Conservation (phyloP, 2,113 vertebrate genomes). For the Turdus rufiventris region DNA sequence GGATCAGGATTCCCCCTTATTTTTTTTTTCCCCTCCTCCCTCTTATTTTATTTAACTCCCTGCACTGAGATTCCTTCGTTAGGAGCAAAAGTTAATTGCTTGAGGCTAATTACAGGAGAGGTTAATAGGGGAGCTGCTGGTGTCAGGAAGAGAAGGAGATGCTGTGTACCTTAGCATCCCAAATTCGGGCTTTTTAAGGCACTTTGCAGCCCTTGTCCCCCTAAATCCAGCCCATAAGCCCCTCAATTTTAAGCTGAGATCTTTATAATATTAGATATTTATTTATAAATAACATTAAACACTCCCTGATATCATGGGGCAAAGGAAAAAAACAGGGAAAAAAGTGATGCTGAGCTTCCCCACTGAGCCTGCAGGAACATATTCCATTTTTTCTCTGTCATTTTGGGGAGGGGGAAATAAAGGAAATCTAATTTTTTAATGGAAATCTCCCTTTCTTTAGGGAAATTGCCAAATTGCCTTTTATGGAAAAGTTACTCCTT, state of each 20-base stretch:
- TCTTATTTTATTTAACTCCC: background rate
- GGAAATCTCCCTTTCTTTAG: background rate
- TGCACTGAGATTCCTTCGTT: background rate
- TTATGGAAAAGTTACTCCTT: background rate
- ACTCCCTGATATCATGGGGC: fast-evolving
- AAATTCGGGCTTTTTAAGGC: background rate
- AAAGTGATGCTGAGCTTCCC: background rate
- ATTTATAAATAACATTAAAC: background rate
- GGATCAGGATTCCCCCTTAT: background rate
- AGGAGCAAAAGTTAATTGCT: conserved; percentile 33
- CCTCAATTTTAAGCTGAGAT: background rate
- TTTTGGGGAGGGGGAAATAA: background rate
- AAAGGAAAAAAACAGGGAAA: background rate
- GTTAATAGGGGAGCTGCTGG: background rate
- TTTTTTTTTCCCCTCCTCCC: background rate
- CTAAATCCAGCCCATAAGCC: background rate
- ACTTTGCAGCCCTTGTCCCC: background rate
- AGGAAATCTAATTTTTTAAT: background rate
- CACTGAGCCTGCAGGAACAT: background rate
- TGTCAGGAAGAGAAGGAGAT: background rate
- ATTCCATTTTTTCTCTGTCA: background rate
- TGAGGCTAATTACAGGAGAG: background rate
- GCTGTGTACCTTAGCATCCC: background rate
- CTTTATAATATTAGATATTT: background rate
- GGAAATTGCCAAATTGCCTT: background rate